Evolutionary conservation across 2,797 vertebrate species (phyloP), one percentile per base, ranked within the genome.

Genomic region (Phataginus tricuspis): DNA sequence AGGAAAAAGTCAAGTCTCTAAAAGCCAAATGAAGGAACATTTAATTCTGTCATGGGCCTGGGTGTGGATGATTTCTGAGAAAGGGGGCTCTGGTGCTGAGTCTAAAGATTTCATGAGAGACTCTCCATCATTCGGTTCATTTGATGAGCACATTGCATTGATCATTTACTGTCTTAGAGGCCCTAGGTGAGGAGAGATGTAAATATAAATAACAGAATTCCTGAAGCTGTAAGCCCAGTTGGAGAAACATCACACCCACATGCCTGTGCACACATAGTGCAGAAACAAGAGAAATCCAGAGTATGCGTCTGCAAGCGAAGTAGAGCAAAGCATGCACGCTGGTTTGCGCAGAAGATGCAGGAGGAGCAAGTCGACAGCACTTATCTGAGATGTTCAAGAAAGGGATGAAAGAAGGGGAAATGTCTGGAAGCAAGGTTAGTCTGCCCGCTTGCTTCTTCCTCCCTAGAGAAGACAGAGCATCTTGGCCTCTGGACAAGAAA

Each of bases 291-390:
- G 34, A 83, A 78, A 69, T 25, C 18, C 29, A 42, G 37, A 49
- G 25, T 1, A 2, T 3, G 0, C 2, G 57, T 37, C 27, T 89
- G 27, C 21, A 12, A 66, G n/a, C 34, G 21, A 63, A 86, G 27
- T 23, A 21, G 37, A 8, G 2, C 53, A 19, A 23, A 64, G 59
- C n/a, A 15, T 3, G 0, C 0, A 1, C 0, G 1, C 11, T 31
- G 4, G 7, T 51, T 88, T 78, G 51, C 79, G 25, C 9, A 74
- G 63, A 85, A 34, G 39, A 49, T 25, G 0, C 45, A 6, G n/a
- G 34, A 91, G 29, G 66, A 27, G 8, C 1, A 0, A 21, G 55
- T 19, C 8, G 7, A n/a, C 57, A 55, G n/a, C 4, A 4, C 25
- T 72, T 42, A 16, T 63, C 13, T 5, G 45, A 86, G 53, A 31